Evolutionary conservation across 2,888 invertebrate genomes (phyloP).

Genomic region (Thecophora atra): DNA sequence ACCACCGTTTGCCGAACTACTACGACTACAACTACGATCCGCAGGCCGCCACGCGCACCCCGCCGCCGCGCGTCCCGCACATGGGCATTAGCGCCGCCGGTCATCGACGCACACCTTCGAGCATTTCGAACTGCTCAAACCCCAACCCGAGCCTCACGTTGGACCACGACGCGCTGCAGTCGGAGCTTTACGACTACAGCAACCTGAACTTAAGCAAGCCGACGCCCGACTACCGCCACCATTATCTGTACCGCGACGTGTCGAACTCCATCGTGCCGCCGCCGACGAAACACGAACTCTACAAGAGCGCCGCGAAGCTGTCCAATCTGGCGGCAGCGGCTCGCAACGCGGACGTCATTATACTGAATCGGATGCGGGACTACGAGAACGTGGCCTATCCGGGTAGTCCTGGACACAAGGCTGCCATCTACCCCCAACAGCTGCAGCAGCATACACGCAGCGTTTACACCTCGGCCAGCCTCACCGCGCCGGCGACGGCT

Average conservation of each 20-base stretch:
- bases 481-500: slow-evolving; percentile 16
- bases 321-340: slow-evolving; percentile 45
- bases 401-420: slow-evolving; percentile 55
- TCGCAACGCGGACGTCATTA: slow-evolving; percentile 36
- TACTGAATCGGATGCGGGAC: slow-evolving; percentile 56
- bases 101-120: slow-evolving; percentile 82
- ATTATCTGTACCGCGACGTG: slow-evolving; percentile 40
- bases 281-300: slow-evolving; percentile 57
- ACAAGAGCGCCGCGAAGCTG: slow-evolving; percentile 57
- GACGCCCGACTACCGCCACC: slow-evolving; percentile 39
- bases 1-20: slow-evolving; percentile 61
- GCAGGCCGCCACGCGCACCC: slow-evolving; percentile 55
- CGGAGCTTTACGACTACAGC: slow-evolving; percentile 58
- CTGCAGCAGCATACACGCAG: slow-evolving; percentile 42
- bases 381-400: slow-evolving; percentile 56
- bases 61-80: slow-evolving; percentile 64
- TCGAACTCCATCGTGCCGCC: slow-evolving; percentile 45
- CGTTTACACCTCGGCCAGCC: background rate
- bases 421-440: slow-evolving; percentile 38
- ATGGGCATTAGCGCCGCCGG: slow-evolving; percentile 65
- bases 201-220: slow-evolving; percentile 45
- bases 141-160: slow-evolving; percentile 73
- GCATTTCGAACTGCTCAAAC: slow-evolving; percentile 72
- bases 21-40: slow-evolving; percentile 61
- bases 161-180: slow-evolving; percentile 69